These are phyloP conservation scores for Hypomecis atomaria DNA, from an alignment of 2,888 invertebrate species.

Conservation along the genomic window DNA sequence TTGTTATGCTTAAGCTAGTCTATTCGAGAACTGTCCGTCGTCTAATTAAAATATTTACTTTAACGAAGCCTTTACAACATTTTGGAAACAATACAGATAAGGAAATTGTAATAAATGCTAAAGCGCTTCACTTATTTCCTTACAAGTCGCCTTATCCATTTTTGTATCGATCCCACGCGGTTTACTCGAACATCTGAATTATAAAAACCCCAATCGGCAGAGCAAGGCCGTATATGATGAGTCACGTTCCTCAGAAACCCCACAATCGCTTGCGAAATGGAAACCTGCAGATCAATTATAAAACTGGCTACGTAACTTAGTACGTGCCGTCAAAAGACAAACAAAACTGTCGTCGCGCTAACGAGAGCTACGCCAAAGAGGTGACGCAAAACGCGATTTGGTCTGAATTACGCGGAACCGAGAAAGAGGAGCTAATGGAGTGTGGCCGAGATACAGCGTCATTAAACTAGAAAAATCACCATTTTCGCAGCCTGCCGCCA, in stretches of 20 bases:
- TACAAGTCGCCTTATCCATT: slow-evolving; percentile 5
- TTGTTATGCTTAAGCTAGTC: too few relatives aligned
- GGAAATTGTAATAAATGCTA: not conserved
- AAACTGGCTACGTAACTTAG: slow-evolving; percentile 34
- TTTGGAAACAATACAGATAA: not conserved
- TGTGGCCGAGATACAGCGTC: slow-evolving; percentile 57
- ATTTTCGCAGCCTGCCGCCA: slow-evolving; percentile 35
- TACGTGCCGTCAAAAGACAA: slow-evolving; percentile 31
- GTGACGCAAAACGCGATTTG: slow-evolving; percentile 72
- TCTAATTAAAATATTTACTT: too few relatives aligned
- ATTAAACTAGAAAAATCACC: slow-evolving; percentile 44
- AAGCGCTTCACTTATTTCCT: not conserved
- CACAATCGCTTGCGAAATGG: slow-evolving; percentile 22
- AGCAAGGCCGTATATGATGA: slow-evolving; percentile 21
- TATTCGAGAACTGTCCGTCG: too few relatives aligned
- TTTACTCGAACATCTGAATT: slow-evolving; percentile 13
- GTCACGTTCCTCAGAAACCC: slow-evolving; percentile 22
- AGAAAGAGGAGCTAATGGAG: slow-evolving; percentile 64
- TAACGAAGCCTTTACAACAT: too few relatives aligned
- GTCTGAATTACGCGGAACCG: slow-evolving; percentile 71
- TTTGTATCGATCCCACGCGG: slow-evolving; percentile 15
- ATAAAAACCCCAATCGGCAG: slow-evolving; percentile 17
- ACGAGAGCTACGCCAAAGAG: slow-evolving; percentile 57
- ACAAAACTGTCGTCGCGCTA: slow-evolving; percentile 47
- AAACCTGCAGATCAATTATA: slow-evolving; percentile 24